A percentile compares a stretch with the other conserved stretches of the same genome.
phyloP scores from a whole-genome alignment of 2,113 vertebrate genomes.

The Misgurnus anguillicaudatus region DNA sequence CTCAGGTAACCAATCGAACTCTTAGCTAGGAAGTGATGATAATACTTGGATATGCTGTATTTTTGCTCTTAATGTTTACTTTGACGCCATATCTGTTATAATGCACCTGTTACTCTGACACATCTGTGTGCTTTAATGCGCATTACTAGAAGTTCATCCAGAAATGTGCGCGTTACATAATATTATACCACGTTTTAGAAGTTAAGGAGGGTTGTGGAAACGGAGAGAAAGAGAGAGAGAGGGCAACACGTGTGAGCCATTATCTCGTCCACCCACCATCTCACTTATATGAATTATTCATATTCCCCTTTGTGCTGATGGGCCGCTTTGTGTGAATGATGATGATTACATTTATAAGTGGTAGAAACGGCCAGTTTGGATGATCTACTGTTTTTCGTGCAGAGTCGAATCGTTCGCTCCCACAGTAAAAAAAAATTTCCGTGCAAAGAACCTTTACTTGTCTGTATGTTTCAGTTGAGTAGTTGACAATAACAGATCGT shows the following conservation, averaged over 20 bases:
- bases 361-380: background rate
- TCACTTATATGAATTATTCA: slow-evolving; percentile 18
- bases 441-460: no score
- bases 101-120: background rate
- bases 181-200: background rate
- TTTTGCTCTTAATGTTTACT: no score
- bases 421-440: background rate
- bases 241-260: background rate
- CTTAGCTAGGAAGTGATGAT: no score
- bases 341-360: background rate
- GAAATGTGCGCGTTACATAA: background rate
- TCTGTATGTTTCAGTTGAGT: no score
- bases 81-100: no score
- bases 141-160: no score
- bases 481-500: no score
- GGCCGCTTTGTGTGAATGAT: slow-evolving; percentile 8
- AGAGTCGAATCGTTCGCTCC: background rate
- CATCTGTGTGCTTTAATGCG: background rate
- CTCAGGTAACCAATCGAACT: slow-evolving; percentile 79
- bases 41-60: no score
- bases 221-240: background rate
- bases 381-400: background rate
- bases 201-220: background rate
- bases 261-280: background rate
- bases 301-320: slow-evolving; percentile 2